A percentile compares a stretch with the other conserved stretches of the same genome.
phyloP scores from a whole-genome alignment of 2,113 vertebrate species.

The Vireo altiloquus region DNA sequence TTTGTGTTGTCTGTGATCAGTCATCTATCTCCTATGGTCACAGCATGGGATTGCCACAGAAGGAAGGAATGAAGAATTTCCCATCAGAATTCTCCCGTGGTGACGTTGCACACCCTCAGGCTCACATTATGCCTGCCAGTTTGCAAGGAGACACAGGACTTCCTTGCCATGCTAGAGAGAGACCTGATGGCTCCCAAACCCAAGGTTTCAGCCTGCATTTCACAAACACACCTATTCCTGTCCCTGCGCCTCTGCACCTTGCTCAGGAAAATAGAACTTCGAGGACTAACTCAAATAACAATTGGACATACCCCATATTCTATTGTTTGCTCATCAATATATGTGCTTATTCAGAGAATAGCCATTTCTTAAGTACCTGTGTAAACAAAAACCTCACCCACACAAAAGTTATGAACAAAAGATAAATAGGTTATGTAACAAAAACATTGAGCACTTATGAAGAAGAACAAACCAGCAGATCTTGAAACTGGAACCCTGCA shows the following conservation, averaged over 20 bases:
- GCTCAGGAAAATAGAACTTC: not conserved
- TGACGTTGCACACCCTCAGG: not conserved
- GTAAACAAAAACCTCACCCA: not conserved
- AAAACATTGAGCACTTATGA: not conserved
- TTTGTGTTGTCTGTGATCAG: not conserved
- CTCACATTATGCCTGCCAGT: accelerated
- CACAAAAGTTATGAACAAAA: not conserved
- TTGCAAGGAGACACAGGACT: not conserved
- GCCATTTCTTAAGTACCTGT: not conserved
- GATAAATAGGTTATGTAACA: not conserved
- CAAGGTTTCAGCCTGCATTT: not conserved
- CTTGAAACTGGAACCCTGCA: not conserved
- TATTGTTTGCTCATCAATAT: not conserved
- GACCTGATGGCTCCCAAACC: not conserved
- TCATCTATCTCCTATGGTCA: not conserved
- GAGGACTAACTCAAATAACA: not conserved
- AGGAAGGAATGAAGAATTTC: not conserved
- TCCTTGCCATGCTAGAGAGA: not conserved
- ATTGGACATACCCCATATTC: not conserved
- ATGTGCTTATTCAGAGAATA: not conserved
- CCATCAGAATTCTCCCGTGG: not conserved
- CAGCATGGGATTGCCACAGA: not conserved
- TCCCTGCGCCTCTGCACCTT: not conserved
- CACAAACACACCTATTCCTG: not conserved
- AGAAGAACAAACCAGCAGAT: not conserved